Evolutionary conservation across 53 echinoderm and acorn worm species (phyloP), one percentile per base, ranked within the genome.

Genomic region (Zoroaster sp.): DNA sequence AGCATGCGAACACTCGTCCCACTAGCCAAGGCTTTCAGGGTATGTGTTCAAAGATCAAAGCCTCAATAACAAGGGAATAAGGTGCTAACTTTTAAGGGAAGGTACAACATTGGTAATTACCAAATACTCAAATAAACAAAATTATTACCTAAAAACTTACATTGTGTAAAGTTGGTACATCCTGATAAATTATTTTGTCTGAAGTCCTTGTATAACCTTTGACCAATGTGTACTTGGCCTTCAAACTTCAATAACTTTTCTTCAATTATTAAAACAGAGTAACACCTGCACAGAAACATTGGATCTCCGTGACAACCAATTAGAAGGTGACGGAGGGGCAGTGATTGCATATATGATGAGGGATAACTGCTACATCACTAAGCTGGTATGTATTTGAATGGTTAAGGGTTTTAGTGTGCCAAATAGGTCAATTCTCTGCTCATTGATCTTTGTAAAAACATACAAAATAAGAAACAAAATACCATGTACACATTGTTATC

Each of bases 341-440:
- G 87, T 92, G 35, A 92, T 97, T 41, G 97, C 97, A 10, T 77
- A 75, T 35, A 97, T 97, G 97, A 92, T 97, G 95, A 88, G 92
- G 40, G 92, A 97, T 65, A 97, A 97, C 59, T 75, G 87, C 88
- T 90, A 93, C 73, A 93, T 95, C 77, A 83, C 91, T 33, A 91
- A 91, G 77, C 88, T 95, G 78, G 95, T 95, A 46, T 81, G 95
- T 75, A 40, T 7, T 9, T 0, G n/a, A n/a, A n/a, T 7, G 18
- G 12, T 68, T 30, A 9, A 8, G 7, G 9, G 9, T 30, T 13
- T 30, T 7, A n/a, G 7, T 68, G 7, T 30, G 20, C 23, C 23
- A 9, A 7, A 68, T 68, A 7, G 7, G 69, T 30, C 71, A 30
- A 20, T 7, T 78, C 23, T 12, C 20, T 8, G 47, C 17, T 21